Conservation (phyloP, 2,797 vertebrate species). For the Urosaurus nigricauda region DNA sequence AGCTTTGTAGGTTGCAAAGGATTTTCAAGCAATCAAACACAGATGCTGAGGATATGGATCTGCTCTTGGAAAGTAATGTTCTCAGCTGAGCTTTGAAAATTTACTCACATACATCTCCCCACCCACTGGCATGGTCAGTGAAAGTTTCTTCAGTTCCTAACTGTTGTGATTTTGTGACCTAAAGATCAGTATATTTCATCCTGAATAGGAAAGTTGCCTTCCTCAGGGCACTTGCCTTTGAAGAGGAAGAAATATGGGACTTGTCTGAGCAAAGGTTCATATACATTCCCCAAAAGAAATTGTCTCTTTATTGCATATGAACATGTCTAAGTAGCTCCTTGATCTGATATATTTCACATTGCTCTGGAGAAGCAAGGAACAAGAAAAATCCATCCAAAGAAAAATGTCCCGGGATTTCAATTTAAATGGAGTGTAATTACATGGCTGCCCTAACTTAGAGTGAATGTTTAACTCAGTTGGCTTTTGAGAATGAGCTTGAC, state of each 20-base stretch:
- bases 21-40: too few relatives aligned
- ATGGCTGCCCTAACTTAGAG: conserved; percentile 11
- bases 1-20: too few relatives aligned
- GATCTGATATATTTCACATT: conserved; percentile 30
- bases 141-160: not conserved
- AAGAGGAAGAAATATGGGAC: not conserved
- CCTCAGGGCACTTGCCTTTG: not conserved
- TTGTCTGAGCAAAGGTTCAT: not conserved
- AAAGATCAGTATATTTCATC: not conserved
- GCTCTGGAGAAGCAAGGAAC: conserved; percentile 28
- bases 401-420: not conserved
- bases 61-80: too few relatives aligned
- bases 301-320: not conserved
- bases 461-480: conserved; percentile 24
- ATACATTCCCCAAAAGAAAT: not conserved
- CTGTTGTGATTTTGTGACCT: not conserved
- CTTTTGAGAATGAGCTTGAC: conserved; percentile 7
- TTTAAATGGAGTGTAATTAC: conserved; percentile 26
- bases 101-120: too few relatives aligned
- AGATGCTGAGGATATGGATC: too few relatives aligned
- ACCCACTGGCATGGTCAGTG: too few relatives aligned
- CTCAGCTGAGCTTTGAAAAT: too few relatives aligned
- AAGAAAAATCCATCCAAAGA: conserved; percentile 39
- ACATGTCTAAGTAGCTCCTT: not conserved
- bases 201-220: not conserved